These are phyloP conservation scores for Molanna angustata DNA, from an alignment of 2,888 invertebrate genomes.

Conservation along the genomic window DNA sequence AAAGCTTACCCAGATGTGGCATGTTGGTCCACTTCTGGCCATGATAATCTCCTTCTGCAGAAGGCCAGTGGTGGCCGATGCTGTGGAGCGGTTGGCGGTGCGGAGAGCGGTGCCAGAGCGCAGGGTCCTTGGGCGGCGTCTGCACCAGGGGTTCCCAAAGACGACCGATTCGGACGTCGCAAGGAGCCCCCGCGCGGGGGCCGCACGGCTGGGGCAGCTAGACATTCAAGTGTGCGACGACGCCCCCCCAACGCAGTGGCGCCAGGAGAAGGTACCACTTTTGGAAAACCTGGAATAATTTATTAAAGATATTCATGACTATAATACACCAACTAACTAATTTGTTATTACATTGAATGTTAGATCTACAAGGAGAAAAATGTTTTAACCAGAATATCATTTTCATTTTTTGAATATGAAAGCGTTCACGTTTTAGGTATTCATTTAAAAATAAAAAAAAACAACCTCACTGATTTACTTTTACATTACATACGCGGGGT, in stretches of 20 bases:
- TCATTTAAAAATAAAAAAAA: too few relatives aligned
- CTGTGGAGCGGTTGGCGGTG: conserved; percentile 53
- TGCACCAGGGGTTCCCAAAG: conserved; percentile 40
- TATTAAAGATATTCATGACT: neutral
- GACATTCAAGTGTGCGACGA: conserved; percentile 64
- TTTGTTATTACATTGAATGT: too few relatives aligned
- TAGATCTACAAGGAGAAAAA: too few relatives aligned
- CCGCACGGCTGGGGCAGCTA: conserved; percentile 53
- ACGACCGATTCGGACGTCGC: conserved; percentile 53
- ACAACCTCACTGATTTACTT: too few relatives aligned
- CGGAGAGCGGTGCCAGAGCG: conserved; percentile 47
- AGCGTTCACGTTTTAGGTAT: too few relatives aligned
- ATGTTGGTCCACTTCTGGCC: conserved; percentile 83
- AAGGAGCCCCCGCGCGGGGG: conserved; percentile 56
- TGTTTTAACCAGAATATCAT: too few relatives aligned
- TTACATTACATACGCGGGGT: too few relatives aligned
- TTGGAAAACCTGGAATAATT: conserved; percentile 59
- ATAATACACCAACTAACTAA: too few relatives aligned
- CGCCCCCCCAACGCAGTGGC: conserved; percentile 53
- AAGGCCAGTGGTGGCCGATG: conserved; percentile 71
- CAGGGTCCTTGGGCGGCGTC: conserved; percentile 38
- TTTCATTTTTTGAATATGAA: too few relatives aligned
- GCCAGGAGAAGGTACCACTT: conserved; percentile 69
- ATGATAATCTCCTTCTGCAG: conserved; percentile 73
- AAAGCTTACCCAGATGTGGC: conserved; percentile 75